Evolutionary conservation across 2,888 invertebrate species (phyloP).

Genomic region (Rotaria macrura): DNA sequence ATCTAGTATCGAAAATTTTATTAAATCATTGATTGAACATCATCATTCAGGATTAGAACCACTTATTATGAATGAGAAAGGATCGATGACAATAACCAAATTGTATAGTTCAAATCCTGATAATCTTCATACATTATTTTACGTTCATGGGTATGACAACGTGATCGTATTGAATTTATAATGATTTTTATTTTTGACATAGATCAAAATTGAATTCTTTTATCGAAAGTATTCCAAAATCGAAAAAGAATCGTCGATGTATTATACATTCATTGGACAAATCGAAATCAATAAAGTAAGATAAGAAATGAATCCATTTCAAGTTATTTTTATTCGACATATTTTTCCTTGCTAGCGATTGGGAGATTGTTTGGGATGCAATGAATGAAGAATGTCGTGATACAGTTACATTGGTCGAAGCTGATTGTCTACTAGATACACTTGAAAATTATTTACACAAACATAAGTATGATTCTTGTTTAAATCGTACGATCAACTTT

Average conservation of each 20-base stretch:
- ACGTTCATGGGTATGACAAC: slow-evolving; percentile 67
- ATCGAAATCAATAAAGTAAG: slow-evolving; percentile 48
- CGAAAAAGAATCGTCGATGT: slow-evolving; percentile 78
- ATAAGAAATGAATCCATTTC: neutral
- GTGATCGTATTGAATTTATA: neutral
- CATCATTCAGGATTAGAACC: slow-evolving; percentile 79
- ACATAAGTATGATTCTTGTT: slow-evolving; percentile 57
- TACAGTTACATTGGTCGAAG: slow-evolving; percentile 70
- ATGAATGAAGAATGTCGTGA: slow-evolving; percentile 50
- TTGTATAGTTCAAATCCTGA: slow-evolving; percentile 69
- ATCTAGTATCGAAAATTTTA: slow-evolving; percentile 71
- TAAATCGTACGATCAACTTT: no score
- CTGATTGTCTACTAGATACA: slow-evolving; percentile 69
- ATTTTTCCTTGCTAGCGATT: slow-evolving; percentile 39
- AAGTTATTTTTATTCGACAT: neutral
- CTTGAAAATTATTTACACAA: slow-evolving; percentile 79
- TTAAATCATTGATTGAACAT: slow-evolving; percentile 70
- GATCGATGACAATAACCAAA: slow-evolving; percentile 67
- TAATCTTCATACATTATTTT: slow-evolving; percentile 69
- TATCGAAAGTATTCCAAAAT: slow-evolving; percentile 50
- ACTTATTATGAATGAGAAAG: slow-evolving; percentile 64
- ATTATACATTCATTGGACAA: slow-evolving; percentile 73
- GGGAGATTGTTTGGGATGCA: slow-evolving; percentile 55
- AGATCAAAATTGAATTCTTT: slow-evolving; percentile 38
- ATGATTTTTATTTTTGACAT: slow-evolving; percentile 35